Conservation (phyloP, 2,888 invertebrate genomes). For the Drosophila macrospina region DNA sequence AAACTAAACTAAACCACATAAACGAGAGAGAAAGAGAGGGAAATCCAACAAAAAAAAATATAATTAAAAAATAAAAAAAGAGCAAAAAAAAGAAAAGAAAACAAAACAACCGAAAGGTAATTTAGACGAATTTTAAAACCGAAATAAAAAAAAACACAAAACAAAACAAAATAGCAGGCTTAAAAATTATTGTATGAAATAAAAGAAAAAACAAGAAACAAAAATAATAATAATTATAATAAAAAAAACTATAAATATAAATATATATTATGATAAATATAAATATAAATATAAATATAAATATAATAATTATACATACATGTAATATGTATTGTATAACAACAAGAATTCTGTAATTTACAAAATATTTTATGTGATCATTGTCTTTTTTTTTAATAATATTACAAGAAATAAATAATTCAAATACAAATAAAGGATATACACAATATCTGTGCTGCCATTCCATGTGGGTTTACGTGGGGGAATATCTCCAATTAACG, state of each 20-base stretch:
- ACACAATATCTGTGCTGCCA: conserved; percentile 50
- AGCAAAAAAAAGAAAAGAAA: conserved; percentile 3
- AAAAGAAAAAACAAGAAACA: conserved; percentile 22
- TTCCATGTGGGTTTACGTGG: background rate
- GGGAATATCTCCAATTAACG: background rate
- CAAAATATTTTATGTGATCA: conserved; percentile 81
- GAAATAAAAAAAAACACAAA: conserved; percentile 36
- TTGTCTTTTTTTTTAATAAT: conserved; percentile 77
- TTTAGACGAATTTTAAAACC: conserved; percentile 79
- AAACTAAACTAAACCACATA: conserved; percentile 20
- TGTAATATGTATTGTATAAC: conserved; percentile 77
- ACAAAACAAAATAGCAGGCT: conserved; percentile 62
- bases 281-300: conserved; percentile 32
- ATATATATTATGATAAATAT: conserved; percentile 37
- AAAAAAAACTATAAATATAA: conserved; percentile 49
- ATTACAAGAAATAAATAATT: conserved; percentile 80
- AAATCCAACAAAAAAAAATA: background rate
- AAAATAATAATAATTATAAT: conserved; percentile 29
- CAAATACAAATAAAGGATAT: conserved; percentile 79
- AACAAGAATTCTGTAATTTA: conserved; percentile 76
- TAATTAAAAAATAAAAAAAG: no score
- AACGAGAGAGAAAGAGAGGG: background rate
- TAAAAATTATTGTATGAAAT: conserved; percentile 68
- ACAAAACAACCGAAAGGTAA: conserved; percentile 59
- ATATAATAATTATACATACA: conserved; percentile 63